phyloP scores from a whole-genome alignment of 2,888 invertebrate genomes.

The Pasiphila rectangulata region DNA sequence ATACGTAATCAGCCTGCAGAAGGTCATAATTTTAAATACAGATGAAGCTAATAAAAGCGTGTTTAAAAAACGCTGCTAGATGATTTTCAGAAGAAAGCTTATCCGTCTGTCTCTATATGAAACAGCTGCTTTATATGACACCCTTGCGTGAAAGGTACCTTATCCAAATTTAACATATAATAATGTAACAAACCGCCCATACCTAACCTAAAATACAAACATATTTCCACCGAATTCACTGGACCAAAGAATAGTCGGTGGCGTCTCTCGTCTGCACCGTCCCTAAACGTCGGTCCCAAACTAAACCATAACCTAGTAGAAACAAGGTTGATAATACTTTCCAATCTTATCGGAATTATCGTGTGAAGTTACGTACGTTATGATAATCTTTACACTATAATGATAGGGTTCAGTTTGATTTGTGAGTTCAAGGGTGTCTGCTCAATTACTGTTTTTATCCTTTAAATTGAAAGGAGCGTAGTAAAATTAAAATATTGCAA shows the following conservation, averaged over 20 bases:
- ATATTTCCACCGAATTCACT: neutral
- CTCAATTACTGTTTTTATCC: conserved; percentile 13
- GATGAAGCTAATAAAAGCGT: too few relatives aligned
- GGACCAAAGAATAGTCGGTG: neutral
- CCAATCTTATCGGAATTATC: conserved; percentile 6
- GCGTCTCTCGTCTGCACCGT: neutral
- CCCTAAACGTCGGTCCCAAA: neutral
- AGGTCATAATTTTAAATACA: too few relatives aligned
- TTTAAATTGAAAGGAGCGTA: conserved; percentile 6
- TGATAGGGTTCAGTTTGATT: conserved; percentile 20
- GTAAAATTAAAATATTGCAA: conserved; percentile 6
- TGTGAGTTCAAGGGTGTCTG: conserved; percentile 23
- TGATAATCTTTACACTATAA: conserved; percentile 23
- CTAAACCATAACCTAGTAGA: conserved; percentile 2
- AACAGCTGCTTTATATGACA: too few relatives aligned
- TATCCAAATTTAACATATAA: too few relatives aligned
- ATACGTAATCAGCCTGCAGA: too few relatives aligned
- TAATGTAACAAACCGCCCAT: too few relatives aligned
- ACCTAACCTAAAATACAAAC: too few relatives aligned
- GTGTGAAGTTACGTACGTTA: conserved; percentile 20
- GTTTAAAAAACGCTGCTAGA: too few relatives aligned
- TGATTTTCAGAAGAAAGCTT: too few relatives aligned
- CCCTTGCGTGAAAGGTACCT: too few relatives aligned
- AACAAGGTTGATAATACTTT: conserved; percentile 9
- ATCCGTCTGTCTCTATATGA: too few relatives aligned